Base-by-base conservation (phyloP, 2,888 invertebrate genomes). In the Colletes collaris region DNA sequence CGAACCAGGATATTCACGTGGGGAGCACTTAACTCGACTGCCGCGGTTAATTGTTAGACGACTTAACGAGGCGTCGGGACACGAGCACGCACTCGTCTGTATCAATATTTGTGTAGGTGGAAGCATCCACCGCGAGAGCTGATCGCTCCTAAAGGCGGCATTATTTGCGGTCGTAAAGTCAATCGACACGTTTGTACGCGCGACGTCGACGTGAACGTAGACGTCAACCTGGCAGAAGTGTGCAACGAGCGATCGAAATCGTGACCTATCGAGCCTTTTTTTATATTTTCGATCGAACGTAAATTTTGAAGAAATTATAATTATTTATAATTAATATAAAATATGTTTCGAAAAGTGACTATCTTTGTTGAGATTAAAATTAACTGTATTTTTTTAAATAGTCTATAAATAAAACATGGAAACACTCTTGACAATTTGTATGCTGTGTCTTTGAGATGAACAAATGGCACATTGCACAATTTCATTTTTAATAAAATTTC, bases 51-150 rank as follows among this genome's bases (percentile, higher is more conserved):
- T 83, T 68, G 76, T 83, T 83, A 53, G 79, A 70, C 73, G 67
- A 74, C 72, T 83, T 83, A 83, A 83, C 81, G 84, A 83, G 68
- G 66, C 72, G 77, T 66, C 76, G 76, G 71, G 74, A 68, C 69
- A 72, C 72, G 83, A 76, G 71, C 76, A 63, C 76, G 76, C 76
- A 73, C 65, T 76, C 78, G 85, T 53, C 73, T 74, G 72, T 85
- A 83, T 81, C 85, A 83, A 85, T 85, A 85, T 85, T 85, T 82
- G 83, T 50, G 81, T 85, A 85, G 85, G 85, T 85, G 85, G 76
- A 72, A 70, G 81, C 76, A 74, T 81, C 74, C 64, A 76, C 75
- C 74, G 81, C 76, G n/a, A 50, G 72, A 64, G 73, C 50, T 13
- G 79, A 71, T 79, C 79, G 78, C 55, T 65, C 76, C 71, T 75